phyloP scores from a whole-genome alignment of 2,797 vertebrate genomes.

The Linurgus olivaceus region DNA sequence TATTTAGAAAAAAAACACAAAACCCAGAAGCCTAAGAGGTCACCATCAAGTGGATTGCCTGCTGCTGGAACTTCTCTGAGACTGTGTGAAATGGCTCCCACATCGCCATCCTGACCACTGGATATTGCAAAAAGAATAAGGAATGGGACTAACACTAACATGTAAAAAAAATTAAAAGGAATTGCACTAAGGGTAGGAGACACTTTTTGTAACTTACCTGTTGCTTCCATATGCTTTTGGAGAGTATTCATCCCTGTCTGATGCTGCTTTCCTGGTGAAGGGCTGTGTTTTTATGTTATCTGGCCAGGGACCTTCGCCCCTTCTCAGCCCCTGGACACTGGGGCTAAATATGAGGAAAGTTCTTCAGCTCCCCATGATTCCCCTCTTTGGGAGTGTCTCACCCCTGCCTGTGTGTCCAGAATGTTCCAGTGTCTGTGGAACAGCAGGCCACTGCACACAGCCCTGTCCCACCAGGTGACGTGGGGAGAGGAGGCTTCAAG shows the following conservation, averaged over 20 bases:
- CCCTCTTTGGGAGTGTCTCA: not conserved
- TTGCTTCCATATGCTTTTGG: not conserved
- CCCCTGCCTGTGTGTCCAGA: fast-evolving
- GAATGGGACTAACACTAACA: not conserved
- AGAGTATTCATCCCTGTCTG: fast-evolving
- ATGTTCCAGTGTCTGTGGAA: fast-evolving
- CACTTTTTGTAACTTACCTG: not conserved
- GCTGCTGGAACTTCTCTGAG: not conserved
- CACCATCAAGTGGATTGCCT: not conserved
- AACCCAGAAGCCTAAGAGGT: not conserved
- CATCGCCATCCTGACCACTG: fast-evolving
- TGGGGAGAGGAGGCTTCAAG: not conserved
- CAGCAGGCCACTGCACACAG: fast-evolving
- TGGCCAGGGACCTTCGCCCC: not conserved
- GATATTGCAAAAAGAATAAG: fast-evolving
- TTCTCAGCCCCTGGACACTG: not conserved
- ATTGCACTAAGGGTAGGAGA: fast-evolving
- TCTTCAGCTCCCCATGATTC: not conserved
- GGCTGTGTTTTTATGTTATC: not conserved
- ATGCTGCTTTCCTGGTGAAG: not conserved
- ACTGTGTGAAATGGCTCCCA: not conserved
- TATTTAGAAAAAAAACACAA: not conserved
- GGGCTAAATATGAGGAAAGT: not conserved
- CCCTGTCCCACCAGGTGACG: fast-evolving
- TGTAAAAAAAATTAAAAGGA: not conserved